phyloP scores from a whole-genome alignment of 2,888 invertebrate species.

The Drosophila neotestacea region DNA sequence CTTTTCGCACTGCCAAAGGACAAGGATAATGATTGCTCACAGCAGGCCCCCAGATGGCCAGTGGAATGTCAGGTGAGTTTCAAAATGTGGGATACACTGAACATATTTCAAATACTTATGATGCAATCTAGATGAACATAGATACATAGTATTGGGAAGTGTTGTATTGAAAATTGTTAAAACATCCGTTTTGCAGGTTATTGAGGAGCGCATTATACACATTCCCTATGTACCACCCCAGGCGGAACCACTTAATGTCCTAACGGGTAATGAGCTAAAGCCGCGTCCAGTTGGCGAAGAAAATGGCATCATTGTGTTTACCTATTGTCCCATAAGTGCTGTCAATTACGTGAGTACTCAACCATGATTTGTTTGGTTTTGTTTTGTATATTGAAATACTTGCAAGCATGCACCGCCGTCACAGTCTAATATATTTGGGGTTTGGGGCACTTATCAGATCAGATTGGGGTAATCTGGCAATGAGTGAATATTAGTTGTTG shows the following conservation, averaged over 20 bases:
- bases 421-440: conserved; percentile 13
- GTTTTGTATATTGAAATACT: background rate
- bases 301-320: conserved; percentile 92
- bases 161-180: background rate
- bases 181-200: conserved; percentile 87
- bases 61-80: conserved; percentile 93
- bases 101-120: no score
- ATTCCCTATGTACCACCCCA: conserved; percentile 89
- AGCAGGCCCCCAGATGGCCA: conserved; percentile 94
- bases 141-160: background rate
- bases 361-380: background rate
- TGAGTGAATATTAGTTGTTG: background rate
- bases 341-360: conserved; percentile 92
- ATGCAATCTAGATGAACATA: background rate
- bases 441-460: background rate
- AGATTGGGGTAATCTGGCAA: background rate
- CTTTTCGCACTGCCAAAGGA: conserved; percentile 90
- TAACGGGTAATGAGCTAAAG: conserved; percentile 91
- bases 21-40: conserved; percentile 88
- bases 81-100: background rate
- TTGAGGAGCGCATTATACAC: conserved; percentile 92
- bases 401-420: conserved; percentile 27
- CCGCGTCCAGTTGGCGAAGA: conserved; percentile 95
- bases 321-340: conserved; percentile 93
- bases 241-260: conserved; percentile 93